Conservation (phyloP, 2,888 invertebrate species). For the Ophion slaviceki region DNA sequence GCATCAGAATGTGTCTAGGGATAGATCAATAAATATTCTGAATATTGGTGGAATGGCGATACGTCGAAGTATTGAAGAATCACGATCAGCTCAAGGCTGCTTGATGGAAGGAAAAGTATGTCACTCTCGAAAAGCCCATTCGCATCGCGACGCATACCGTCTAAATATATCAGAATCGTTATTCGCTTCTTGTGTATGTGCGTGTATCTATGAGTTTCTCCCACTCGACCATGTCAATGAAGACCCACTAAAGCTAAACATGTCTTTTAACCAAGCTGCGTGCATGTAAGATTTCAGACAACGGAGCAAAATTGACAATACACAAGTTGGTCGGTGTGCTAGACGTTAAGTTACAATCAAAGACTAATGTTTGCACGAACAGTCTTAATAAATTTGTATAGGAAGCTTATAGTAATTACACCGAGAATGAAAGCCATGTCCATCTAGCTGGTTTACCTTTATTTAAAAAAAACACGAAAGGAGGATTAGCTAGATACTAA, state of each 20-base stretch:
- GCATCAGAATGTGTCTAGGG: neutral
- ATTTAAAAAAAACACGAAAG: too few species aligned
- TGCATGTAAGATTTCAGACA: too few species aligned
- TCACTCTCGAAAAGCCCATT: constrained; percentile 73
- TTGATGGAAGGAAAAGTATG: constrained; percentile 73
- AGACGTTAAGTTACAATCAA: too few species aligned
- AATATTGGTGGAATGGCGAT: constrained; percentile 29
- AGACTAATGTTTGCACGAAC: too few species aligned
- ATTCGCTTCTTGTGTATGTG: constrained; percentile 65
- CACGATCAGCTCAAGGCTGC: constrained; percentile 30
- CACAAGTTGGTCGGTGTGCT: neutral
- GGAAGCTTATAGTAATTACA: too few species aligned
- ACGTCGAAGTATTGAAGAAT: constrained; percentile 17
- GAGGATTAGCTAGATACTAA: too few species aligned
- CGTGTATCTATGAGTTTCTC: constrained; percentile 59
- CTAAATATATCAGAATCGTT: constrained; percentile 77
- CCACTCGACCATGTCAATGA: constrained; percentile 65
- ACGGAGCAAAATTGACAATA: neutral
- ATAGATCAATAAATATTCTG: neutral
- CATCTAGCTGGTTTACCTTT: too few species aligned
- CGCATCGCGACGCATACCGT: constrained; percentile 69
- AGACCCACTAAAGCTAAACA: constrained; percentile 29
- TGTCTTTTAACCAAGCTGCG: neutral
- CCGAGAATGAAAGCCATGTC: too few species aligned
- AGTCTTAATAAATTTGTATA: too few species aligned